phyloP scores from a whole-genome alignment of 2,888 invertebrate genomes.

The Apodemia mormo region DNA sequence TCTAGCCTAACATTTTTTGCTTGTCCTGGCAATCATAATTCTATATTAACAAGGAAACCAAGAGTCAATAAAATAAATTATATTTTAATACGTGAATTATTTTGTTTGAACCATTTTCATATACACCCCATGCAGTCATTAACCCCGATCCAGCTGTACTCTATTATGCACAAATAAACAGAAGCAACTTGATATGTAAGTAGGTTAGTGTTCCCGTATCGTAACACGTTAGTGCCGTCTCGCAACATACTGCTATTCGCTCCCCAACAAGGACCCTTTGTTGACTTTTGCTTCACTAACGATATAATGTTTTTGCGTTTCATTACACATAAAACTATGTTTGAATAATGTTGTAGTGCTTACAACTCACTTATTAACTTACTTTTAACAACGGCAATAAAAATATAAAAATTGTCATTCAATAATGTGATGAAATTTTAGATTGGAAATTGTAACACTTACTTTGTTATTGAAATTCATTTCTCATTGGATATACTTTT shows the following conservation, averaged over 20 bases:
- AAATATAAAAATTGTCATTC: no score
- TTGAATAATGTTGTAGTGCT: not conserved
- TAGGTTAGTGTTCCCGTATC: slow-evolving; percentile 12
- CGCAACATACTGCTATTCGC: not conserved
- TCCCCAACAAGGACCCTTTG: slow-evolving; percentile 1
- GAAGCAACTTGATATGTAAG: slow-evolving; percentile 9
- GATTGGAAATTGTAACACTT: no score
- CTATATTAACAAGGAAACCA: no score
- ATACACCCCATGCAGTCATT: not conserved
- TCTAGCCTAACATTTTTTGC: no score
- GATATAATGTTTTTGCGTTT: not conserved
- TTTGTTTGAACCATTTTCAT: not conserved
- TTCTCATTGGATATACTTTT: no score
- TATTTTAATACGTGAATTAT: no score
- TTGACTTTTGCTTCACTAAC: not conserved
- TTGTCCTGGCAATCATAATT: no score
- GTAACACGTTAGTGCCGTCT: not conserved
- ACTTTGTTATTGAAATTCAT: no score
- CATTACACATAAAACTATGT: not conserved
- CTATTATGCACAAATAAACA: slow-evolving; percentile 4
- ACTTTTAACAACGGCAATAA: no score
- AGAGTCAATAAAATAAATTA: no score
- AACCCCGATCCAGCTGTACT: not conserved
- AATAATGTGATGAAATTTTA: no score
- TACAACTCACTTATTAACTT: not conserved